Evolutionary conservation across 1,140 invertebrate species (phyloP).

Genomic region (Solenopsis invicta): DNA sequence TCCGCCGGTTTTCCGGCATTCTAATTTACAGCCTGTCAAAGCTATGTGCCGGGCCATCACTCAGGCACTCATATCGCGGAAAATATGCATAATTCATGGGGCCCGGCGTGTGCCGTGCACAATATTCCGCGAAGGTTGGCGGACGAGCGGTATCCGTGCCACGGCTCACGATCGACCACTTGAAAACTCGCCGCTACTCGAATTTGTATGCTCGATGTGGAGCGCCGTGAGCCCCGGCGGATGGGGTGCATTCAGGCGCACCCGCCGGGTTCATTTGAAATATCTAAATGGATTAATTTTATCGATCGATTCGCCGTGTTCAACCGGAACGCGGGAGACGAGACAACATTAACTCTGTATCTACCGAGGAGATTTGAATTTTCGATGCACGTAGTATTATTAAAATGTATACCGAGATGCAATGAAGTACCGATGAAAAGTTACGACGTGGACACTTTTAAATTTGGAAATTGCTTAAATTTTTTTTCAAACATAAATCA

Average conservation of each 20-base stretch:
- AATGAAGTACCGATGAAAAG: not conserved
- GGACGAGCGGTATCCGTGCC: constrained; percentile 60
- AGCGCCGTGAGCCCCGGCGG: constrained; percentile 43
- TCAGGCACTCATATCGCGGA: constrained; percentile 86
- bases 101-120: constrained; percentile 69
- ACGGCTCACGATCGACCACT: constrained; percentile 73
- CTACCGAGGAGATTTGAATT: not conserved
- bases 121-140: constrained; percentile 78
- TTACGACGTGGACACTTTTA: not conserved
- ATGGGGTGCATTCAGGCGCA: constrained; percentile 52
- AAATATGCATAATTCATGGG: constrained; percentile 86
- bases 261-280: constrained; percentile 61
- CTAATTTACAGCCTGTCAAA: constrained; percentile 86
- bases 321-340: constrained; percentile 35
- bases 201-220: constrained; percentile 57
- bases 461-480: not conserved
- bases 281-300: constrained; percentile 66
- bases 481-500: not conserved
- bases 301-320: constrained; percentile 42
- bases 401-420: not conserved
- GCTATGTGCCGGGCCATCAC: constrained; percentile 82
- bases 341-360: constrained; percentile 48
- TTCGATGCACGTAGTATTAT: not conserved
- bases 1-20: constrained; percentile 74
- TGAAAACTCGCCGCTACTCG: constrained; percentile 69